Evolutionary conservation across 2,113 vertebrate genomes (phyloP).

Genomic region (Chamaetylas fuelleborni): DNA sequence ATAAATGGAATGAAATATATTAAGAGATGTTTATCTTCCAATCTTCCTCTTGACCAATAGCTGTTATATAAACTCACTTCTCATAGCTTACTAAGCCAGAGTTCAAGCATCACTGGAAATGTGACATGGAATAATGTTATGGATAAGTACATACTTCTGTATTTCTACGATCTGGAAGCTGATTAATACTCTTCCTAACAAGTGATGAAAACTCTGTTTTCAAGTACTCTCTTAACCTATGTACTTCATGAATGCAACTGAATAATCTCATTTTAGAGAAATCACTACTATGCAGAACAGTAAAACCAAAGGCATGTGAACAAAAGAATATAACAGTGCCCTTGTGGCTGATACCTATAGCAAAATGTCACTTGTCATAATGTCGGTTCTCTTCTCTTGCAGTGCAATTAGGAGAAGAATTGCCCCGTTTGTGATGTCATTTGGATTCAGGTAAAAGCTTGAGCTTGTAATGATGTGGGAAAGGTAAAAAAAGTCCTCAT

Average conservation of each 20-base stretch:
- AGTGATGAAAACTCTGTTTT: neutral
- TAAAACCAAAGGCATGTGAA: neutral
- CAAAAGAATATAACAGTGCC: neutral
- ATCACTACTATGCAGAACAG: neutral
- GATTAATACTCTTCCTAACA: neutral
- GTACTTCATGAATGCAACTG: neutral
- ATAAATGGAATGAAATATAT: neutral
- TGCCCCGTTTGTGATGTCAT: slow-evolving; percentile 83
- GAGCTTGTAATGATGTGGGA: neutral
- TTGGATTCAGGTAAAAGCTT: slow-evolving; percentile 87
- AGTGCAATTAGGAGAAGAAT: slow-evolving; percentile 76
- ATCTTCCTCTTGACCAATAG: neutral
- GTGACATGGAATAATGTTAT: neutral
- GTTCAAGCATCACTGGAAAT: neutral
- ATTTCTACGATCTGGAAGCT: neutral
- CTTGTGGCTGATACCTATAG: neutral
- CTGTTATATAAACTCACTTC: neutral
- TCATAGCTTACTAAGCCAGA: neutral
- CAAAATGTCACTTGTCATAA: neutral
- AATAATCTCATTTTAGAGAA: neutral
- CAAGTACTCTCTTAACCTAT: neutral
- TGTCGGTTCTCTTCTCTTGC: slow-evolving; percentile 26
- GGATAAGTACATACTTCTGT: neutral
- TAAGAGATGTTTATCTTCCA: neutral
- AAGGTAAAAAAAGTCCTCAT: neutral